phyloP scores from a whole-genome alignment of 2,113 vertebrate species.

The Hypanus sabinus region DNA sequence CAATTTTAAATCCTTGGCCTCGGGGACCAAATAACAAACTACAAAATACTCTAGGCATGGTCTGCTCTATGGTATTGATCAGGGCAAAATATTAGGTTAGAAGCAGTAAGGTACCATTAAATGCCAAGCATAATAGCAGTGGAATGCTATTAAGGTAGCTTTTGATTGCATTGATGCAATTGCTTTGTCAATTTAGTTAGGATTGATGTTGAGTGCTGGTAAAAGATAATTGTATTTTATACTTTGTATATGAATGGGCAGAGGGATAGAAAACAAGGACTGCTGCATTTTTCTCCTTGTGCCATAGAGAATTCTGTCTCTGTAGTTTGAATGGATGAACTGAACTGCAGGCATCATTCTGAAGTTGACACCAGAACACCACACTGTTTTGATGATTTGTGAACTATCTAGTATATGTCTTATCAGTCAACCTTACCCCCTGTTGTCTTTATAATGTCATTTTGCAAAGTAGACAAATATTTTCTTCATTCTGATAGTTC shows the following conservation, averaged over 20 bases:
- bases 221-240: conserved; percentile 28
- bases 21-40: conserved; percentile 36
- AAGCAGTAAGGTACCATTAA: conserved; percentile 50
- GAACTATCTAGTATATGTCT: background rate
- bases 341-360: background rate
- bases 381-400: background rate
- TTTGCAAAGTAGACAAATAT: background rate
- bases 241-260: background rate
- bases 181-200: conserved; percentile 33
- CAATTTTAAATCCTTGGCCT: conserved; percentile 40
- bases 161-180: conserved; percentile 28
- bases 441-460: background rate
- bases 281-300: background rate
- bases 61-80: conserved; percentile 46
- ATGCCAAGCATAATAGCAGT: conserved; percentile 44
- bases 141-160: conserved; percentile 35
- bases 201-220: conserved; percentile 33
- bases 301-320: background rate
- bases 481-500: background rate
- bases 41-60: conserved; percentile 44
- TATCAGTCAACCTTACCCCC: background rate
- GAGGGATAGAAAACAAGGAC: background rate
- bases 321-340: background rate
- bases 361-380: background rate
- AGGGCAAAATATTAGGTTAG: conserved; percentile 46